Conservation (phyloP, 2,797 vertebrate species). For the Gambusia yucatana region DNA sequence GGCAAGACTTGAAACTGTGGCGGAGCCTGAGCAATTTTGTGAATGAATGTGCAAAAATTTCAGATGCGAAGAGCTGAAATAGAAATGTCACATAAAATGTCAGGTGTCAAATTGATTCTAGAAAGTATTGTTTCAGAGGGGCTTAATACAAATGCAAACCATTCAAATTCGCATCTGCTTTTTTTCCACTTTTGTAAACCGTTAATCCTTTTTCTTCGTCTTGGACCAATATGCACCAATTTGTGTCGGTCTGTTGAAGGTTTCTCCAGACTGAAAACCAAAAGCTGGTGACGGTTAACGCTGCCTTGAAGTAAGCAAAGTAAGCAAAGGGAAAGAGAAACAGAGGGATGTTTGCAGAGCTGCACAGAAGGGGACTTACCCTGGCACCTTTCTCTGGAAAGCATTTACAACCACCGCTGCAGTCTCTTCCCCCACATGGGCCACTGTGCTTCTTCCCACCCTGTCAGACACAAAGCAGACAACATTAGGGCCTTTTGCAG, state of each 20-base stretch:
- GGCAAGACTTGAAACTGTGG: not conserved
- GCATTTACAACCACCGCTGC: conserved; percentile 93
- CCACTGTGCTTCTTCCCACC: conserved; percentile 90
- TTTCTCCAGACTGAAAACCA: conserved; percentile 12
- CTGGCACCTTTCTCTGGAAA: conserved; percentile 96
- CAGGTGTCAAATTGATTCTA: not conserved
- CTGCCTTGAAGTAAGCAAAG: not conserved
- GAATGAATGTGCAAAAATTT: not conserved
- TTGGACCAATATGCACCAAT: not conserved
- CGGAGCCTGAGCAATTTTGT: not conserved
- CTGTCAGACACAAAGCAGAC: conserved; percentile 75
- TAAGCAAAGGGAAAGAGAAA: conserved; percentile 17
- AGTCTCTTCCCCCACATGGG: conserved; percentile 95
- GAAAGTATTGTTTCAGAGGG: not conserved
- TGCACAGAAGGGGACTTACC: conserved; percentile 81
- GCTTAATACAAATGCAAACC: not conserved
- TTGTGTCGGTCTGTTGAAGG: not conserved
- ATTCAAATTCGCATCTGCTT: not conserved
- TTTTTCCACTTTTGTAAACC: not conserved
- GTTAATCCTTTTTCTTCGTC: not conserved
- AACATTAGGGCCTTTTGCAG: conserved; percentile 17
- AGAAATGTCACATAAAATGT: not conserved
- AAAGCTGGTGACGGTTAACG: not conserved
- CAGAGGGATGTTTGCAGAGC: conserved; percentile 10
- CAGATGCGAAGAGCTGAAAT: not conserved